These are phyloP conservation scores for Bubalus kerabau DNA, from an alignment of 2,113 vertebrate species.

Conservation along the genomic window DNA sequence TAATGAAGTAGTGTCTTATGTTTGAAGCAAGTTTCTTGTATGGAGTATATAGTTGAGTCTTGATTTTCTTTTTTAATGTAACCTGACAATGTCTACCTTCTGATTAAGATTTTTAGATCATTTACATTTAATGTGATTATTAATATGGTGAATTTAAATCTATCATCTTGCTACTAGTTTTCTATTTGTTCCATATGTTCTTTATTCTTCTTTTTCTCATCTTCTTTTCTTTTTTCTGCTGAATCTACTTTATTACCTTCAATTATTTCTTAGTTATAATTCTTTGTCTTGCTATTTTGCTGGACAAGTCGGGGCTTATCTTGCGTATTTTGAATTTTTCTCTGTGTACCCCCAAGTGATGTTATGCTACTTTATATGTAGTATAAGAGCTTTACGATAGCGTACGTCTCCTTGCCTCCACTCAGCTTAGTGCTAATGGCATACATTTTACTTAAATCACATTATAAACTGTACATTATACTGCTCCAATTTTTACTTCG, in stretches of 20 bases:
- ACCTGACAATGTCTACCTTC: background rate
- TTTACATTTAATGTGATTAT: background rate
- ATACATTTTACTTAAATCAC: background rate
- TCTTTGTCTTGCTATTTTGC: background rate
- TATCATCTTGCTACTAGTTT: background rate
- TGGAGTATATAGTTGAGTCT: background rate
- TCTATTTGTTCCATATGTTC: background rate
- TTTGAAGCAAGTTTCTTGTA: background rate
- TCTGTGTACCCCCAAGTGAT: too few relatives aligned
- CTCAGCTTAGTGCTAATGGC: background rate
- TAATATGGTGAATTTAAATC: background rate
- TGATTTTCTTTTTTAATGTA: background rate
- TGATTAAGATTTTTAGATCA: background rate
- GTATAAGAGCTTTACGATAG: accelerated
- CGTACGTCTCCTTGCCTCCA: background rate
- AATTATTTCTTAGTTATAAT: background rate
- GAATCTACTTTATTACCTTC: background rate
- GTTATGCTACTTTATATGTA: accelerated
- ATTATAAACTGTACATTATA: background rate
- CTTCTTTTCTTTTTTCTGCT: background rate
- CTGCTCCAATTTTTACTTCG: background rate
- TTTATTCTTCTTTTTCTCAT: background rate
- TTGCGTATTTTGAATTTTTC: background rate
- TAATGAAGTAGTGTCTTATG: background rate
- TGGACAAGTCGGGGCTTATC: too few relatives aligned